A percentile compares a stretch with the other conserved stretches of the same genome.
These are phyloP conservation scores for Plebejus argus DNA, from an alignment of 2,888 invertebrate genomes.

Conservation along the genomic window DNA sequence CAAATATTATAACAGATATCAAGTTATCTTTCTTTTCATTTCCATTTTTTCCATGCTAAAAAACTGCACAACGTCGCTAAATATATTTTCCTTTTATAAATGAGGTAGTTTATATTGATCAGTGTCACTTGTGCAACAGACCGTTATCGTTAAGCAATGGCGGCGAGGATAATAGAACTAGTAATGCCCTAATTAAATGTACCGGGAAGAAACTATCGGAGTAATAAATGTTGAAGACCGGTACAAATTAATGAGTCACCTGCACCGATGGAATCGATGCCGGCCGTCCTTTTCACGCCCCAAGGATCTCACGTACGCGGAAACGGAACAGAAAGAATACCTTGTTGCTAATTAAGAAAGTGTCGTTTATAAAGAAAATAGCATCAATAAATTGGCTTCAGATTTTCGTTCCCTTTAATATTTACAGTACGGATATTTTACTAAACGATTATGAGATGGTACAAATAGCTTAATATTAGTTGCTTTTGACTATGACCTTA, in stretches of 20 bases:
- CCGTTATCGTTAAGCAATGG: slow-evolving; percentile 3
- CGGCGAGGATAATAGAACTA: slow-evolving; percentile 20
- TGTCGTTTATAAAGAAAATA: slow-evolving; percentile 34
- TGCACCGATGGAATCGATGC: slow-evolving; percentile 34
- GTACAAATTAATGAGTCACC: slow-evolving; percentile 35
- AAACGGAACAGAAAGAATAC: slow-evolving; percentile 9
- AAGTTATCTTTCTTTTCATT: no score
- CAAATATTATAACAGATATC: no score
- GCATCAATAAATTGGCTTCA: slow-evolving; percentile 32
- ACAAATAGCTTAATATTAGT: background rate
- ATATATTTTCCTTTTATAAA: background rate
- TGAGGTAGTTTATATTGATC: background rate
- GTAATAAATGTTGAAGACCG: slow-evolving; percentile 36
- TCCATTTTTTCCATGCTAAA: no score
- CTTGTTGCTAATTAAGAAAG: slow-evolving; percentile 33
- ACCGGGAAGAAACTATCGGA: slow-evolving; percentile 34
- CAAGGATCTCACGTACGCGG: background rate
- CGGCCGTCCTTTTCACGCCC: slow-evolving; percentile 13
- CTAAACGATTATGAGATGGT: background rate
- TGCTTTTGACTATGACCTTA: no score
- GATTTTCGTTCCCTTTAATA: slow-evolving; percentile 30
- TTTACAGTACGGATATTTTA: background rate
- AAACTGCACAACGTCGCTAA: background rate
- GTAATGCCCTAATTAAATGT: slow-evolving; percentile 33
- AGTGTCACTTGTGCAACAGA: background rate